Evolutionary conservation across 2,113 vertebrate species (phyloP).

Genomic region (Xenotilapia longispinis): DNA sequence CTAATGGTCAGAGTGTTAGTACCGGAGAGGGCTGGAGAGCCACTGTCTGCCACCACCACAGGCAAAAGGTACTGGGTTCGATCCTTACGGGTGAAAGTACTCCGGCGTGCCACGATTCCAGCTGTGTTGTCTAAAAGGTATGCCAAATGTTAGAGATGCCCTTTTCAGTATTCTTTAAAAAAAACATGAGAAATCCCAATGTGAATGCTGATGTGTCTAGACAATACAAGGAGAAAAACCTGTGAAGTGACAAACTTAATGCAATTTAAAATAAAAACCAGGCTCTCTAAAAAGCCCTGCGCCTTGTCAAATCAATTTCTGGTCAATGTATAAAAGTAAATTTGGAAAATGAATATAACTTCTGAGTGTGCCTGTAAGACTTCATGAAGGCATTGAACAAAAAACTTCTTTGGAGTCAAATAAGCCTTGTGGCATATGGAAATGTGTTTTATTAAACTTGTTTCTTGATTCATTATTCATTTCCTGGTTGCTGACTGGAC

Average conservation of each 20-base stretch:
- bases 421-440: neutral
- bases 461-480: conserved; percentile 35
- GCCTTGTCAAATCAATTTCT: neutral
- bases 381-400: neutral
- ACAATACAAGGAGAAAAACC: neutral
- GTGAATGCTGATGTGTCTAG: neutral
- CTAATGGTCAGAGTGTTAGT: conserved; percentile 83
- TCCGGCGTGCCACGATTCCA: conserved; percentile 77
- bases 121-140: conserved; percentile 84
- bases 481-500: conserved; percentile 13
- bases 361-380: neutral
- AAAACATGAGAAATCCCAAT: neutral
- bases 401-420: neutral
- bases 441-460: conserved; percentile 10
- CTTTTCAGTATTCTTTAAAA: neutral
- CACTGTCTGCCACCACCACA: conserved; percentile 84
- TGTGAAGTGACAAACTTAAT: neutral
- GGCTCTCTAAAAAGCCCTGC: neutral
- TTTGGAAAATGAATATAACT: neutral
- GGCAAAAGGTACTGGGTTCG: conserved; percentile 74
- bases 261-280: conserved; percentile 7
- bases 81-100: conserved; percentile 77
- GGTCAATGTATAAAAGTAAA: neutral
- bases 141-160: neutral
- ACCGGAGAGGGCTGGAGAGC: conserved; percentile 78